Base-by-base conservation (phyloP, 2,888 invertebrate species). In the Oeneis ivallda region DNA sequence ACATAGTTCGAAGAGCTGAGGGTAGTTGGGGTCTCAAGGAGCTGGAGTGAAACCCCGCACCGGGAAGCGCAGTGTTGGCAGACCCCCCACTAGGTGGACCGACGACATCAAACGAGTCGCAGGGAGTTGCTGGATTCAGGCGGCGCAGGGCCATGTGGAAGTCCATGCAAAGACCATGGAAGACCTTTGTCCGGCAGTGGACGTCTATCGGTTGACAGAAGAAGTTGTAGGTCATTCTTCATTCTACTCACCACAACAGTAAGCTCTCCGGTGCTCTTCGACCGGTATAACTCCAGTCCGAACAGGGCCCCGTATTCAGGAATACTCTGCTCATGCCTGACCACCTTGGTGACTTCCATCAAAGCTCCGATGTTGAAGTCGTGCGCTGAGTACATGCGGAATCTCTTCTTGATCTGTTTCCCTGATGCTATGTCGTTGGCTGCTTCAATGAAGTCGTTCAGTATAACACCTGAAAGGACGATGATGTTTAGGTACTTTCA, bases 351-450 rank as follows among this genome's bases (percentile, higher is more conserved):
- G 0, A 84, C 88, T 1, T 86, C 87, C 88, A 91, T 88, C 19
- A 91, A 67, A 0, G 88, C 76, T 0, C 91, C 91, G 7, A 91
- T 76, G 73, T 91, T 91, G 80, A 89, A 91, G 76, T 91, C 91
- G 59, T 91, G 90, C 0, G 83, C 78, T 0, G 91, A 90, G 75
- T 79, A 81, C 59, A 88, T 66, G 0, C 81, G 74, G 26, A 91
- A 74, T 0, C 78, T 77, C 53, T 85, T 80, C 2, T 72, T 66
- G 1, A 86, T 78, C 0, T 69, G 66, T 41, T 80, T 79, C 0
- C 84, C 85, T 0, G 77, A 69, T 2, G 80, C 73, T 1, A 89
- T 79, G 17, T 79, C 80, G n/a, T 79, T 72, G 4, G 88, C 87
- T 0, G 84, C 80, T 65, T 82, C 65, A 8, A 83, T 70, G 71